phyloP scores from a whole-genome alignment of 2,797 vertebrate genomes.

The Pangasius macronema region DNA sequence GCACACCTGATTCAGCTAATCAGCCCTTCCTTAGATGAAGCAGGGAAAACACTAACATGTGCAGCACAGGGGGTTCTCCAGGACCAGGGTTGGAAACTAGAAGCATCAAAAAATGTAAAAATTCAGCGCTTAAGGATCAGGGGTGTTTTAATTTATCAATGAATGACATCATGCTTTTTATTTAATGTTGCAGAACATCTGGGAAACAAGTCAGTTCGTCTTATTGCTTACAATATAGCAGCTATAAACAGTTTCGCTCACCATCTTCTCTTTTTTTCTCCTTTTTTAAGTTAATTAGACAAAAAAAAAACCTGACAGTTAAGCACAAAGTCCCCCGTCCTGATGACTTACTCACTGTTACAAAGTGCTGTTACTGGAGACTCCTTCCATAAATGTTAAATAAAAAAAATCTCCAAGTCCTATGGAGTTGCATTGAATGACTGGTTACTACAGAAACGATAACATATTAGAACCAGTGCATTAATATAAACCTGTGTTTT shows the following conservation, averaged over 20 bases:
- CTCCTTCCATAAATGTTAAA: not conserved
- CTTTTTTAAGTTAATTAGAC: not conserved
- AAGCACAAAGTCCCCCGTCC: not conserved
- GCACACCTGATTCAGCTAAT: not conserved
- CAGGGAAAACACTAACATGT: not conserved
- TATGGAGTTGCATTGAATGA: not conserved
- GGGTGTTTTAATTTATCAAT: not conserved
- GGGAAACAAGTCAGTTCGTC: not conserved
- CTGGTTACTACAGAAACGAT: not conserved
- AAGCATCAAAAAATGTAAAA: too few species aligned
- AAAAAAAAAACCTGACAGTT: not conserved
- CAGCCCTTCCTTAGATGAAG: not conserved
- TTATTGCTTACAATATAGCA: not conserved
- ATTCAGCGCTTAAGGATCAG: not conserved
- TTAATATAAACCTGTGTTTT: not conserved
- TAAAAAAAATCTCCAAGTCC: not conserved
- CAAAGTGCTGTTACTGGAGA: not conserved
- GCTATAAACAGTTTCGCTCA: not conserved
- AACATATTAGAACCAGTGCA: not conserved
- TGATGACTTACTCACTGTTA: not conserved
- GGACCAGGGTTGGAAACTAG: not conserved
- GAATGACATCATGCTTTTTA: not conserved
- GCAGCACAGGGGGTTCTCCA: not conserved
- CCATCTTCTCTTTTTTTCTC: not conserved
- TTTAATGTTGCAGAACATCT: not conserved